A percentile compares a stretch with the other conserved stretches of the same genome.
Evolutionary conservation across 1,140 invertebrate species (phyloP).

Genomic region (Drosophila nigrodunni): DNA sequence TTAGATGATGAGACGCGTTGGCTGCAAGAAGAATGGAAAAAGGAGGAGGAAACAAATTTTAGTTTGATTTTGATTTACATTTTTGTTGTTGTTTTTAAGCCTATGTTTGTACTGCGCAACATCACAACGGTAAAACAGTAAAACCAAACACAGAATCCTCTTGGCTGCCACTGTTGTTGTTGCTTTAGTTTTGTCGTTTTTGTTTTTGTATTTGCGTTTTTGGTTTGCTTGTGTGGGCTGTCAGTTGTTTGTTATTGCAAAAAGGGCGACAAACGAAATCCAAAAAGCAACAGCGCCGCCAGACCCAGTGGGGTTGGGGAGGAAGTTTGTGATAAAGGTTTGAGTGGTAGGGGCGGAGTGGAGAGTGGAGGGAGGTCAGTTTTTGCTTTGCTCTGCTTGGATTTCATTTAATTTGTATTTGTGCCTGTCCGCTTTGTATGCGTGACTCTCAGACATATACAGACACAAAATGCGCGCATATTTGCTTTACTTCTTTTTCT

Average conservation of each 20-base stretch:
- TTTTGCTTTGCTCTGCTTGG: constrained; percentile 57
- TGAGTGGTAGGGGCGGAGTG: neutral
- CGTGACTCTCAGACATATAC: constrained; percentile 65
- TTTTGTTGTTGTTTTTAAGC: constrained; percentile 5
- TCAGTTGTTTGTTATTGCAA: constrained; percentile 60
- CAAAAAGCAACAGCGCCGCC: constrained; percentile 71
- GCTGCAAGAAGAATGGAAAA: constrained; percentile 49
- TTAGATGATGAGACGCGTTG: constrained; percentile 52
- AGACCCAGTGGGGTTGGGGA: constrained; percentile 14
- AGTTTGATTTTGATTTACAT: constrained; percentile 22
- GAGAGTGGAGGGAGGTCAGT: neutral
- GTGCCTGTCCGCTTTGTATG: constrained; percentile 44
- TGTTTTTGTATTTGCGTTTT: constrained; percentile 26
- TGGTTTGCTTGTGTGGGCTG: constrained; percentile 16
- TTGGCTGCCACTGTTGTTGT: constrained; percentile 13
- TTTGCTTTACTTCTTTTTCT: constrained; percentile 69
- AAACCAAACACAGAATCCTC: constrained; percentile 39
- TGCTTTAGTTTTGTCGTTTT: constrained; percentile 18
- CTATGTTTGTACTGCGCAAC: constrained; percentile 39
- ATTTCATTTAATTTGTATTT: constrained; percentile 61
- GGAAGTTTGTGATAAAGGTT: neutral
- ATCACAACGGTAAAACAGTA: constrained; percentile 33
- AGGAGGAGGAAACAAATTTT: constrained; percentile 33
- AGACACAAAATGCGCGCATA: constrained; percentile 75
- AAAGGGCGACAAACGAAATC: constrained; percentile 63